Base-by-base conservation (phyloP, 2,888 invertebrate genomes). In the Eristalinus aeneus region DNA sequence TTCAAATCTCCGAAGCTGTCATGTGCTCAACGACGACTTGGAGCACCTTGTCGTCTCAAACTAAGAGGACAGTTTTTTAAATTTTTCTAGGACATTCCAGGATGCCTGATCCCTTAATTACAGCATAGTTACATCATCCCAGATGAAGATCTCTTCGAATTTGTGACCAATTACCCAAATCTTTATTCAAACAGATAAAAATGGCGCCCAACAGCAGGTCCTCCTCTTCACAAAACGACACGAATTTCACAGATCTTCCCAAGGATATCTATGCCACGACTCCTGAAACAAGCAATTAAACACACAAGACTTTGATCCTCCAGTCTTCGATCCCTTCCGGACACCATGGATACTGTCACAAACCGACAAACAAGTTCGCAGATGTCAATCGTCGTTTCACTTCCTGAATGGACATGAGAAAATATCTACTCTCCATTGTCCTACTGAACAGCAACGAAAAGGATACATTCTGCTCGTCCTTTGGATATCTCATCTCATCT, bases 361-460 rank as follows among this genome's bases (percentile, higher is more conserved):
- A 56, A 23, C 23, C 56, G 23, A 23, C 27, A 46, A 46, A 46
- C 46, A 46, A 46, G 56, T 56, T 56, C 23, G 56, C 56, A 56
- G 56, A 56, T 56, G 56, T 56, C 23, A 23, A 27, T 23, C 23
- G 11, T 10, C 22, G 6, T 22, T 23, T 56, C 56, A 69, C 65
- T 86, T 86, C 81, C 85, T 76, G 73, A 63, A 86, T 73, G 85
- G 85, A 86, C 85, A 86, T 86, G 85, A 86, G 77, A 86, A 86
- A 86, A 81, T 77, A 80, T 74, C 75, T 32, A 27, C 23, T 67
- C 64, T 76, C 46, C 46, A 46, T 46, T 46, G 46, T 67, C 72
- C 61, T 65, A 60, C 58, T 34, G 11, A 20, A 68, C 20, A 71
- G 34, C n/a, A 63, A 23, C 22, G 22, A 53, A 56, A 56, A 11